These are phyloP conservation scores for Drosophila leontia DNA, from an alignment of 1,140 invertebrate species.

Conservation along the genomic window DNA sequence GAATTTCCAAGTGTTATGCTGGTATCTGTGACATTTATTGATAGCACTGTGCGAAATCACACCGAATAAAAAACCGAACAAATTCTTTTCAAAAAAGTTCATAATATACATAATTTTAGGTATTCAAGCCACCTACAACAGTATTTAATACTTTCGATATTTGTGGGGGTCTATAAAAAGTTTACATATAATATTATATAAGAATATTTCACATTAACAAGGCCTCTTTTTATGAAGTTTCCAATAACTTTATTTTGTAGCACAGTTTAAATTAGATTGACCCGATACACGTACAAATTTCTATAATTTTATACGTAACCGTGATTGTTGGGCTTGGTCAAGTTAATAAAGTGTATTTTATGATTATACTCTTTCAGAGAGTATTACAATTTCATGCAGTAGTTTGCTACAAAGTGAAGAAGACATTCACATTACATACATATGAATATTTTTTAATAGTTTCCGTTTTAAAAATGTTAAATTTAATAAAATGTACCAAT, in stretches of 20 bases:
- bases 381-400: neutral
- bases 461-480: too few relatives aligned
- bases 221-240: neutral
- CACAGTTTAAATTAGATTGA: constrained; percentile 1
- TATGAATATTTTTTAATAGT: too few relatives aligned
- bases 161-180: too few relatives aligned
- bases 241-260: neutral
- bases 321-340: constrained; percentile 7
- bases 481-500: too few relatives aligned
- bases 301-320: neutral
- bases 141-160: too few relatives aligned
- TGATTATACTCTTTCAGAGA: neutral
- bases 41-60: neutral
- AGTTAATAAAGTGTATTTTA: neutral
- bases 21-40: neutral
- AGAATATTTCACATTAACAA: neutral
- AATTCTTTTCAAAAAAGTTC: neutral
- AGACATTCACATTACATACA: neutral
- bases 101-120: neutral
- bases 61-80: neutral
- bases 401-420: neutral
- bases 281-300: neutral
- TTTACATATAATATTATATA: too few relatives aligned
- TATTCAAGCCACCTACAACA: too few relatives aligned
- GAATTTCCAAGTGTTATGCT: neutral